phyloP scores from a whole-genome alignment of 2,113 vertebrate genomes.

The Haliaeetus leucogaster region DNA sequence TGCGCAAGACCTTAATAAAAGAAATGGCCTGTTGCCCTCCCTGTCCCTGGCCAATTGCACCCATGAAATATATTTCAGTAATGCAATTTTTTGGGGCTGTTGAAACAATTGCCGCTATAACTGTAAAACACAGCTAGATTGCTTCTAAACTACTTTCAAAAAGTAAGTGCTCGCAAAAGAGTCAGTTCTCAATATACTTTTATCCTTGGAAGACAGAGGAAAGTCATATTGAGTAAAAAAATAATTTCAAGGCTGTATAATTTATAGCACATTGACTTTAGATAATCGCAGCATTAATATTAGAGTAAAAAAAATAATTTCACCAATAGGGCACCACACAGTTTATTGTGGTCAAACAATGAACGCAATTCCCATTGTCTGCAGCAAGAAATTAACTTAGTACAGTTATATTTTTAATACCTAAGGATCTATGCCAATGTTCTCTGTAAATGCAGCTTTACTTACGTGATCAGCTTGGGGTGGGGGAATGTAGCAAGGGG shows the following conservation, averaged over 20 bases:
- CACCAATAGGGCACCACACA: constrained; percentile 17
- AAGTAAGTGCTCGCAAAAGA: constrained; percentile 80
- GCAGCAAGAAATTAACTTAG: constrained; percentile 37
- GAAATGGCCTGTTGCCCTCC: constrained; percentile 83
- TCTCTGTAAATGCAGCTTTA: constrained; percentile 30
- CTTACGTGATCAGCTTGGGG: constrained; percentile 35
- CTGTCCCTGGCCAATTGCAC: constrained; percentile 83
- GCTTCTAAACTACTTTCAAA: constrained; percentile 84
- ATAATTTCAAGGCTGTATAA: constrained; percentile 63
- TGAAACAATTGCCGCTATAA: constrained; percentile 83
- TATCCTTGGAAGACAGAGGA: constrained; percentile 73
- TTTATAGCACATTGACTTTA: constrained; percentile 55
- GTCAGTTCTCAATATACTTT: constrained; percentile 77
- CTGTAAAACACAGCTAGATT: constrained; percentile 84
- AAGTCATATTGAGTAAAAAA: constrained; percentile 78
- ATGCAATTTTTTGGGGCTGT: constrained; percentile 83
- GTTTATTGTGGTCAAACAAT: constrained; percentile 61
- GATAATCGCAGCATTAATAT: constrained; percentile 59
- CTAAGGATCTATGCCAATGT: background rate
- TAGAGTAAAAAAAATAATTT: constrained; percentile 55
- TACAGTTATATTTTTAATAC: constrained; percentile 52
- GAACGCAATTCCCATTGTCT: constrained; percentile 42
- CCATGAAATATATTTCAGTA: constrained; percentile 86
- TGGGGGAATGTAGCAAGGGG: background rate
- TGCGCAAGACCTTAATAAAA: constrained; percentile 83